Conservation (phyloP, 1,140 invertebrate genomes). For the Drosophila ohnishii region DNA sequence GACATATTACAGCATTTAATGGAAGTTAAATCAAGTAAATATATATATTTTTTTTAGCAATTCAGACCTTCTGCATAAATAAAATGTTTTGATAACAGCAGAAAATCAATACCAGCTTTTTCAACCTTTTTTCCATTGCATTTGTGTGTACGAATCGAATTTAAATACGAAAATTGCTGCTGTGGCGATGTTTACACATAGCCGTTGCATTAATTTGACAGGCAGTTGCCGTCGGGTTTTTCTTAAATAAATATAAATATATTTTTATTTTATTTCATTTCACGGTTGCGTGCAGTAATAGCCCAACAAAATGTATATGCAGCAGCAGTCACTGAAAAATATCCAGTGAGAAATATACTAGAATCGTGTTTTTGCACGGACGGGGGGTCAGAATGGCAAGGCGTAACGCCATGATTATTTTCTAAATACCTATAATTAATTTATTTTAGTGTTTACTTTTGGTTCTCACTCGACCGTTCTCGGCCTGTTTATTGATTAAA, state of each 20-base stretch:
- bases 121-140: conserved; percentile 13
- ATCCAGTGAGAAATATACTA: conserved; percentile 19
- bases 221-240: conserved; percentile 25
- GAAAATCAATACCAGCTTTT: not conserved
- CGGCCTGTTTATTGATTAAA: conserved; percentile 66
- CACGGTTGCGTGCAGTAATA: conserved; percentile 40
- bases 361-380: conserved; percentile 17
- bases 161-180: conserved; percentile 6
- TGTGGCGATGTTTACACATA: conserved; percentile 3
- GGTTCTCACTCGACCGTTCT: conserved; percentile 4
- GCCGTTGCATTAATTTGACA: conserved; percentile 26
- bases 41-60: not conserved
- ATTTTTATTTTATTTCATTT: conserved; percentile 24
- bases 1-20: not conserved
- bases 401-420: conserved; percentile 54
- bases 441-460: conserved; percentile 48
- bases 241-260: conserved; percentile 30
- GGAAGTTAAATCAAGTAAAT: not conserved
- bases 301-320: conserved; percentile 17
- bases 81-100: not conserved
- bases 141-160: not conserved
- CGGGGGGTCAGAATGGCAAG: conserved; percentile 4
- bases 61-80: not conserved
- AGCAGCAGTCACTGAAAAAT: conserved; percentile 17
- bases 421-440: conserved; percentile 63